phyloP scores from a whole-genome alignment of 2,797 vertebrate species.

The Hylomyscus alleni region DNA sequence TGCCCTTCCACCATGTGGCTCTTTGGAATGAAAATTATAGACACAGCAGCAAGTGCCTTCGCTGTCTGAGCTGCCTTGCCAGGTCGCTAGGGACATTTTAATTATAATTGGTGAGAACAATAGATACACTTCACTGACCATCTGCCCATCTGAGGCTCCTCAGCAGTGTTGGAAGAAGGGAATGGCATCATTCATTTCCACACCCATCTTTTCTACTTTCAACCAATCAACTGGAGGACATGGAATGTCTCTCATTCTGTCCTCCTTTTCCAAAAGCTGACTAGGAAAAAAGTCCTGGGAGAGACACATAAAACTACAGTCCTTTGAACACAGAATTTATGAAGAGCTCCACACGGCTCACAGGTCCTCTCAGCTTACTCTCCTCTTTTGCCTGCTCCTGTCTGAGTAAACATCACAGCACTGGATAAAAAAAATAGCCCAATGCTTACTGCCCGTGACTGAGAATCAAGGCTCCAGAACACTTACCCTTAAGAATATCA shows the following conservation, averaged over 20 bases:
- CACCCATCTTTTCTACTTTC: not conserved
- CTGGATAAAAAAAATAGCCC: not conserved
- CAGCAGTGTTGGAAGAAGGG: not conserved
- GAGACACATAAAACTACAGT: not conserved
- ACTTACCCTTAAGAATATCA: not conserved
- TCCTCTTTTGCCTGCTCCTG: not conserved
- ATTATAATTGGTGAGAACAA: not conserved
- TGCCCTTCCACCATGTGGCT: not conserved
- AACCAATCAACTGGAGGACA: not conserved
- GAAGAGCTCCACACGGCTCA: not conserved
- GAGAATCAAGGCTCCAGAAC: not conserved
- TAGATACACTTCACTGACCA: too few relatives aligned
- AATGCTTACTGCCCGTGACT: not conserved
- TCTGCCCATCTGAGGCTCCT: not conserved
- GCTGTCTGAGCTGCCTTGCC: not conserved
- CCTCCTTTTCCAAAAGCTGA: not conserved
- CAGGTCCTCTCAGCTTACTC: not conserved
- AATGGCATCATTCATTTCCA: not conserved
- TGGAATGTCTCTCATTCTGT: not conserved
- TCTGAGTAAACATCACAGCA: not conserved
- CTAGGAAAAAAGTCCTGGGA: not conserved
- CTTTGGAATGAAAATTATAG: not conserved
- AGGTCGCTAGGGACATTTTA: not conserved
- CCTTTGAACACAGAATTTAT: slow-evolving; percentile 12
- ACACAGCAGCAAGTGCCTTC: not conserved